These are phyloP conservation scores for Megamerina dolium DNA, from an alignment of 2,888 invertebrate genomes.

Conservation along the genomic window DNA sequence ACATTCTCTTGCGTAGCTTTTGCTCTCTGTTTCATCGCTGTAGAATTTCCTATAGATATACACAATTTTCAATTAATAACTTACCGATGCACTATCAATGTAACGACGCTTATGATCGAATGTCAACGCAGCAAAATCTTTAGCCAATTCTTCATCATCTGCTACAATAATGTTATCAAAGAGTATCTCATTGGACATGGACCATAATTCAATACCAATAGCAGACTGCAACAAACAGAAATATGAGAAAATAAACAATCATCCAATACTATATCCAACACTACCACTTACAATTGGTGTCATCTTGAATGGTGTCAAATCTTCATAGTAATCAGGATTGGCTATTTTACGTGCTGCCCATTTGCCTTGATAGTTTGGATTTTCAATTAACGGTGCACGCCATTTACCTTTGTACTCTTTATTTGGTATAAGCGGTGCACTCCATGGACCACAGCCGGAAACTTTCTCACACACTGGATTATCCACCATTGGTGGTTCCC, in stretches of 20 bases:
- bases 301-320: slow-evolving; percentile 85
- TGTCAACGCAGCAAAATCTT: slow-evolving; percentile 74
- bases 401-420: slow-evolving; percentile 90
- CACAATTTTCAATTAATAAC: slow-evolving; percentile 38
- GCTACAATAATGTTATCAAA: slow-evolving; percentile 95
- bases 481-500: slow-evolving; percentile 90
- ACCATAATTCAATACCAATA: slow-evolving; percentile 96
- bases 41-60: background rate
- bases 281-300: slow-evolving; percentile 71
- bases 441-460: slow-evolving; percentile 90
- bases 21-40: background rate
- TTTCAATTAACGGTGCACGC: slow-evolving; percentile 82
- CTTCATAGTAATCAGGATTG: slow-evolving; percentile 92
- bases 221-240: slow-evolving; percentile 60
- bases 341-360: slow-evolving; percentile 83
- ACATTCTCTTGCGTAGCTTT: background rate
- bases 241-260: background rate
- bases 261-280: background rate
- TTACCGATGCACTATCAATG: slow-evolving; percentile 74
- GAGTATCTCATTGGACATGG: slow-evolving; percentile 89
- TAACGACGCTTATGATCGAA: slow-evolving; percentile 78
- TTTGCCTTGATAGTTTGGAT: slow-evolving; percentile 92
- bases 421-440: slow-evolving; percentile 76
- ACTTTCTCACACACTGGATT: slow-evolving; percentile 78
- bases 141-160: slow-evolving; percentile 70